Evolutionary conservation across 2,888 invertebrate species (phyloP), one percentile per base, ranked within the genome.

Genomic region (Ormyrus nitidulus): DNA sequence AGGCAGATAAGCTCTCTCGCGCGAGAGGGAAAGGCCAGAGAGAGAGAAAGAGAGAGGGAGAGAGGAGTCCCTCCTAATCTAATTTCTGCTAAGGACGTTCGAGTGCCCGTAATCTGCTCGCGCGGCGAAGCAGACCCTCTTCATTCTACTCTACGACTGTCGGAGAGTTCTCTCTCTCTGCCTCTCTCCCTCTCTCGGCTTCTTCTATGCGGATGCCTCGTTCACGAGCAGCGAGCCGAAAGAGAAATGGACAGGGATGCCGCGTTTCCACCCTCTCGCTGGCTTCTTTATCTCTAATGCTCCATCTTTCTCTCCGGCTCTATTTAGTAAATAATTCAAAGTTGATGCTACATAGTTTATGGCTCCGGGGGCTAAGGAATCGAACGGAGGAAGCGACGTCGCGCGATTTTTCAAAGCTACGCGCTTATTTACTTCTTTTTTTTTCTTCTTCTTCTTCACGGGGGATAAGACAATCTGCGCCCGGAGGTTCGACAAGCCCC

Each of bases 41-140:
- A 34, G 34, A 46, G 48, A 11, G 48, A 13, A 13, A 13, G 49
- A 48, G 53, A 46, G 46, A 53, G 19, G n/a, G 58, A 58, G 8
- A 44, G 64, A 11, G 56, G 46, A 66, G 71, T 80, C 76, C 65
- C 78, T 66, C 59, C 78, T 78, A 81, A 81, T 81, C 78, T 81
- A 81, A 81, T 81, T 81, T 81, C 73, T 66, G 78, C 78, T 71
- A 71, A 75, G 75, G 70, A 78, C 75, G 75, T 81, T 81, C 62
- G 78, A 81, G 81, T 71, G 75, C 19, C 78, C 66, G 75, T 78
- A 81, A 81, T 81, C 81, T 78, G 78, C 61, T 61, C 71, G 70
- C 58, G 54, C 65, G 54, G 61, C 75, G 51, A 61, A n/a, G 46
- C 62, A 46, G 64, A 76, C 64, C 73, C 73, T 73, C 73, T 72